A percentile compares a stretch with the other conserved stretches of the same genome.
Evolutionary conservation across 64 coral and sea anemone genomes (phyloP).

Genomic region (Acropora tenuis): DNA sequence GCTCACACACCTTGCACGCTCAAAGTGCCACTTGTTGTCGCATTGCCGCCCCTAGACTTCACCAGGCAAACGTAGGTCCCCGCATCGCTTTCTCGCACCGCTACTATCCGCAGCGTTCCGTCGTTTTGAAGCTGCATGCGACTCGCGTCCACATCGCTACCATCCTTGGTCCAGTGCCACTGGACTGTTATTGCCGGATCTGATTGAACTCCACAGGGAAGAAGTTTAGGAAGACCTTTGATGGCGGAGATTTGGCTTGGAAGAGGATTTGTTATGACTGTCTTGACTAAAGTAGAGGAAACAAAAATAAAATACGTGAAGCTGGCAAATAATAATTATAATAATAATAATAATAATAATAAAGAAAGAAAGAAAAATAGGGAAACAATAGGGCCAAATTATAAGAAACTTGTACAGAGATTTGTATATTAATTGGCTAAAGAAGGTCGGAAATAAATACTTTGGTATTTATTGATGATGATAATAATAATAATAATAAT

Average conservation of each 20-base stretch:
- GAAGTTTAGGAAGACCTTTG: constrained; percentile 63
- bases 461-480: no score
- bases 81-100: constrained; percentile 68
- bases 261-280: constrained; percentile 68
- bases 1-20: constrained; percentile 71
- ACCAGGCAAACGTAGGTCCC: constrained; percentile 84
- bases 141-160: constrained; percentile 16
- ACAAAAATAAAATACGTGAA: not conserved
- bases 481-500: no score
- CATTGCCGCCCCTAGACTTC: constrained; percentile 77
- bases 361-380: no score
- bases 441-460: no score
- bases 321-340: not conserved
- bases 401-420: no score
- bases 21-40: constrained; percentile 67
- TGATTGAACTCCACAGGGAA: constrained; percentile 54
- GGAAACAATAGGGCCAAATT: no score
- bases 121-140: constrained; percentile 73
- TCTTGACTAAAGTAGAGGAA: constrained; percentile 44
- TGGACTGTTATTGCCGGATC: constrained; percentile 56
- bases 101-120: constrained; percentile 68
- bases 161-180: constrained; percentile 88
- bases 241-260: constrained; percentile 73
- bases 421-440: no score
- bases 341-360: no score